A percentile compares a stretch with the other conserved stretches of the same genome.
These are phyloP conservation scores for Phytoseiulus persimilis DNA, from an alignment of 2,888 invertebrate genomes.

Conservation along the genomic window DNA sequence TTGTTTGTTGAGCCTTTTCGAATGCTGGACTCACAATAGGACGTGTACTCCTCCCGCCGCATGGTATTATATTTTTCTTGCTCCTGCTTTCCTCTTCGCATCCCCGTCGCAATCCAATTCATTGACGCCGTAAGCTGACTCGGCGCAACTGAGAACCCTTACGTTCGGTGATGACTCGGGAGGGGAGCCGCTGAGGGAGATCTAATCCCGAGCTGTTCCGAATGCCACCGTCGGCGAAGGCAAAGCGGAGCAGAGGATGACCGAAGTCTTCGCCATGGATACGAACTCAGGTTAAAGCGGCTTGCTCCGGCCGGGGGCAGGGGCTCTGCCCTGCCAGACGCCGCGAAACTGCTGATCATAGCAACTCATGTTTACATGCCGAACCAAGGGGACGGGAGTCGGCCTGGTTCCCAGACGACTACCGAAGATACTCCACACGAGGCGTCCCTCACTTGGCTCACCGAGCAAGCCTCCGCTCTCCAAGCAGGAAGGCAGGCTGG, in stretches of 20 bases:
- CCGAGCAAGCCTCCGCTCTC: neutral
- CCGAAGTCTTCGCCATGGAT: neutral
- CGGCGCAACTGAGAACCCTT: too few species aligned
- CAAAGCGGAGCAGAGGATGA: neutral
- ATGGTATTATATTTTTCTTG: too few species aligned
- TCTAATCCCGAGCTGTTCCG: neutral
- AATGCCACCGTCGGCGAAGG: neutral
- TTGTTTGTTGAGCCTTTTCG: too few species aligned
- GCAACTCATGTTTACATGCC: neutral
- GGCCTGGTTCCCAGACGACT: neutral
- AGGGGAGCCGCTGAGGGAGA: neutral
- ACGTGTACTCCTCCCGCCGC: too few species aligned
- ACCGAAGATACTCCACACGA: neutral
- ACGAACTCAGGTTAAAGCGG: neutral
- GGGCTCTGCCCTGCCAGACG: neutral
- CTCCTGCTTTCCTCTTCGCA: too few species aligned
- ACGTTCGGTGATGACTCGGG: too few species aligned
- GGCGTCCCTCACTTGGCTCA: neutral
- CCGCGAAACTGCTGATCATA: neutral
- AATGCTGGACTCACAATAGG: too few species aligned
- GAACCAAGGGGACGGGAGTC: neutral
- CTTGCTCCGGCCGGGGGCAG: neutral
- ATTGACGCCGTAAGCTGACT: too few species aligned
- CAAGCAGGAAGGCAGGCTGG: neutral
- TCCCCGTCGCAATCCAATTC: too few species aligned